These are phyloP conservation scores for Latrodectus elegans DNA, from an alignment of 2,888 invertebrate species.

Conservation along the genomic window DNA sequence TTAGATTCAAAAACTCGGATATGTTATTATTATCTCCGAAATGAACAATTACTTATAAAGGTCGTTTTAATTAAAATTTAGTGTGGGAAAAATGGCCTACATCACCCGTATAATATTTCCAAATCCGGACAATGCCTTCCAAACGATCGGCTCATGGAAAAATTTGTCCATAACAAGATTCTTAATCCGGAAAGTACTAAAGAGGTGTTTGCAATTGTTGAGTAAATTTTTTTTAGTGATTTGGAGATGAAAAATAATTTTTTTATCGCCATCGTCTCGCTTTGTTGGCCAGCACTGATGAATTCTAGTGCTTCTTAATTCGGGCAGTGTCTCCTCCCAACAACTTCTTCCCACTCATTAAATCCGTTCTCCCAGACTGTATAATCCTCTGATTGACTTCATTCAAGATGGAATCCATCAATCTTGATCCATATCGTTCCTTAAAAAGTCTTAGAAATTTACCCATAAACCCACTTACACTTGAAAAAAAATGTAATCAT, in stretches of 20 bases:
- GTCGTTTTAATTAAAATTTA: no score
- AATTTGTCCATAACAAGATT: not conserved
- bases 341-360: not conserved
- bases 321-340: not conserved
- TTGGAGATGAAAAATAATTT: not conserved
- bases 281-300: constrained; percentile 16
- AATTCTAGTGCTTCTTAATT: not conserved
- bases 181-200: constrained; percentile 9
- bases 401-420: not conserved
- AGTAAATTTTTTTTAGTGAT: not conserved
- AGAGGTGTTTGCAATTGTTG: not conserved
- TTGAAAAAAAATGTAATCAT: not conserved
- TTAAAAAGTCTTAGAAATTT: not conserved
- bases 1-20: no score
- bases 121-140: constrained; percentile 4
- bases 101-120: not conserved
- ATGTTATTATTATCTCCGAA: no score
- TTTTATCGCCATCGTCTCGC: not conserved
- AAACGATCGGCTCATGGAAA: not conserved
- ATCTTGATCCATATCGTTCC: not conserved
- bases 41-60: no score
- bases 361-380: not conserved
- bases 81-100: not conserved
- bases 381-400: constrained; percentile 27
- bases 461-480: constrained; percentile 1